Base-by-base conservation (phyloP, 1,140 invertebrate genomes). In the Ips nitidus region DNA sequence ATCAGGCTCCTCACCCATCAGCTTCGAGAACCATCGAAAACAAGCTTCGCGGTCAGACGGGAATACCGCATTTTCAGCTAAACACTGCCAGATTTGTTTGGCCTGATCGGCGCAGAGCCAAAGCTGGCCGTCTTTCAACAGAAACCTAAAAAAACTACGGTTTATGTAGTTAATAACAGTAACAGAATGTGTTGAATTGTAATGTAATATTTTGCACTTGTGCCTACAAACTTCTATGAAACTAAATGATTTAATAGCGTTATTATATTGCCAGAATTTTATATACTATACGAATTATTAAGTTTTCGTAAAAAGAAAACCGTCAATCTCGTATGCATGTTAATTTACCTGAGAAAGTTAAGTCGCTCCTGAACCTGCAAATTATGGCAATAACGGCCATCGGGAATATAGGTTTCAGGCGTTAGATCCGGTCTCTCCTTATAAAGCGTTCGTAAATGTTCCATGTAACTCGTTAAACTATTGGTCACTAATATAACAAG, bases 11-110 rank as follows among this genome's bases (percentile, higher is more conserved):
- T 98, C 95, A 2, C 94, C 94, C 95, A 98, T 98, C 59, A 98
- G 82, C 83, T 98, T 96, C n/a, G 95, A 95, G 83, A 98, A 98
- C 97, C 97, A 98, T 76, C 95, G 94, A 82, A 98, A 99, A 83
- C 97, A 98, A 2, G 95, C 93, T 81, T 99, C 97, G 52, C 96
- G 86, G 82, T 99, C 97, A 2, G 90, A 90, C 2, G 90, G 83
- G 81, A 96, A 97, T 1, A 96, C 94, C 4, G 95, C 94, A 77
- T 91, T 91, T 80, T 98, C 95, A 7, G 95, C 95, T 55, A 99
- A 84, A 81, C 94, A 97, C 74, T 94, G 89, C 97, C 97, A 99
- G 73, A 99, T 97, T 85, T 97, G 93, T 80, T 95, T 94, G 1
- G 96, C 96, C 85, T 98, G 96, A 78, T 95, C 93, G 38, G 94